Evolutionary conservation across 2,797 vertebrate genomes (phyloP).

Genomic region (Sebastes vulpes): DNA sequence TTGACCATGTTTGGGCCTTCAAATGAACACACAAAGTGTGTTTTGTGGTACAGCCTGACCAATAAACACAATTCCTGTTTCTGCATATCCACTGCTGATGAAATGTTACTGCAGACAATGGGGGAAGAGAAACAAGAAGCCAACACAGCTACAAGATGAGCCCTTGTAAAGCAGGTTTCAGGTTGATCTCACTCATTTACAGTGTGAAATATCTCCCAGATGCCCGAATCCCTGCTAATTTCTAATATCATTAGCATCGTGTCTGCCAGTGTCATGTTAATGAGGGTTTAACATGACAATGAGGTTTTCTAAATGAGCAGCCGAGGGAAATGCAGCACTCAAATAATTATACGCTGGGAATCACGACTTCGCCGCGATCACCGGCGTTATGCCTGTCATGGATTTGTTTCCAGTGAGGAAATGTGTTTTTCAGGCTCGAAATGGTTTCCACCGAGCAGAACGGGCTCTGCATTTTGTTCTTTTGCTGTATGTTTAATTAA

Average conservation of each 20-base stretch:
- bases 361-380: conserved; percentile 23
- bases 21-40: not conserved
- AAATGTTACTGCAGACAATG: not conserved
- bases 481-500: conserved; percentile 59
- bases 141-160: not conserved
- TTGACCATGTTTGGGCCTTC: conserved; percentile 13
- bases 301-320: conserved; percentile 73
- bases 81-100: not conserved
- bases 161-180: conserved; percentile 22
- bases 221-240: conserved; percentile 70
- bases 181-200: conserved; percentile 36
- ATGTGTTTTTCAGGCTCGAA: conserved; percentile 37
- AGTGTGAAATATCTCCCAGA: conserved; percentile 44
- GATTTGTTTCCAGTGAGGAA: conserved; percentile 42
- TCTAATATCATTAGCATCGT: conserved; percentile 80
- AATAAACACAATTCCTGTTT: conserved; percentile 4
- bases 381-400: conserved; percentile 8
- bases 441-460: conserved; percentile 38
- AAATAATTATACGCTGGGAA: conserved; percentile 52
- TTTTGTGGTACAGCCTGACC: not conserved
- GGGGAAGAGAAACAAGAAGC: not conserved
- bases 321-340: conserved; percentile 58
- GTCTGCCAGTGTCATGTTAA: conserved; percentile 82
- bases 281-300: conserved; percentile 81
- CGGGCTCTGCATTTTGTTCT: conserved; percentile 28